Base-by-base conservation (phyloP, 2,888 invertebrate species). In the Anticlea derivata region DNA sequence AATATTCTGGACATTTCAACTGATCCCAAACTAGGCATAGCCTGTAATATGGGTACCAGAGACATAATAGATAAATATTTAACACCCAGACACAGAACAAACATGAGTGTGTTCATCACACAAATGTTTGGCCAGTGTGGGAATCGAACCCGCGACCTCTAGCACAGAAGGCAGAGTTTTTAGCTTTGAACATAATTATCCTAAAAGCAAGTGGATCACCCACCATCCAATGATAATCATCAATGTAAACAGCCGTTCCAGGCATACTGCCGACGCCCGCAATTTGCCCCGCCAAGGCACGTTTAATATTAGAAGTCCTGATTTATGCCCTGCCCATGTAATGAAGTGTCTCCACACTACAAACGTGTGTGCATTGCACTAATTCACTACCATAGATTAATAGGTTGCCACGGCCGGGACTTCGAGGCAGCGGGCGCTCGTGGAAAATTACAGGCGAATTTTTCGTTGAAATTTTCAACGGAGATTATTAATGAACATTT, bases 281-380 rank as follows among this genome's bases (percentile, higher is more conserved):
- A 87, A 87, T 88, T 87, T 86, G 86, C 85, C 82, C 78, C 80
- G 78, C 79, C 78, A 87, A 89, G 88, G 88, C 90, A 86, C 83
- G 91, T 90, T 90, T 91, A 91, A 91, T 91, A 91, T 91, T 91
- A 91, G 91, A 91, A 89, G 86, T 83, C 83, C 86, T 90, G 89
- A 91, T 91, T 91, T 91, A 91, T 88, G 82, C 63, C 76, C 83
- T 80, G 74, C 80, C 83, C 82, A 80, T 80, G 79, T 91, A 90
- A 90, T 90, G 87, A 87, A 90, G 88, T 89, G 86, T 88, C 90
- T 80, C 83, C 79, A 80, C 83, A 80, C 84, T 83, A 80, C 84
- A 80, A 83, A 86, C 86, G 85, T 80, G 83, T 83, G 82, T 78
- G 84, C 82, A 79, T 75, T 74, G 79, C 82, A 86, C 84, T 88